phyloP scores from a whole-genome alignment of 2,888 invertebrate species.

The Pyrgus malvae region DNA sequence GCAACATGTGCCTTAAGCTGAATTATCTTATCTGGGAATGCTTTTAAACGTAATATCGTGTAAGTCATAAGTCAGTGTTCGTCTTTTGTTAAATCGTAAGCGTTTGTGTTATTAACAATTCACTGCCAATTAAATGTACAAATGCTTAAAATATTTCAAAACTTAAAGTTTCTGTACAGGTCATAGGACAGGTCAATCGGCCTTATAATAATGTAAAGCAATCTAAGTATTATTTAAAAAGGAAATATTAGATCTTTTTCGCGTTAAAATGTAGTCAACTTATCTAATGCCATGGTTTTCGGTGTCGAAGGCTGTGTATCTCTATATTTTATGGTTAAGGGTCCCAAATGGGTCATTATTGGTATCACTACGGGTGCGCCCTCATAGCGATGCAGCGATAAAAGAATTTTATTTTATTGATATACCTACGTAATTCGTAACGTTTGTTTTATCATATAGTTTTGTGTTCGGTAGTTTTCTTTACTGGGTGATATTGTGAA shows the following conservation, averaged over 20 bases:
- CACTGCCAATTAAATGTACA: background rate
- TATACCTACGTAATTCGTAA: background rate
- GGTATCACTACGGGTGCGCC: slow-evolving; percentile 24
- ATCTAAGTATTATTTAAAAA: too few relatives aligned
- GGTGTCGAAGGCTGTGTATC: slow-evolving; percentile 27
- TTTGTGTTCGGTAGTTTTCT: too few relatives aligned
- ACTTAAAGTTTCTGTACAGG: too few relatives aligned
- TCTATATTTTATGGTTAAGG: slow-evolving; percentile 33
- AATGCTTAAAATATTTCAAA: too few relatives aligned
- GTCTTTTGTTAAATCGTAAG: background rate
- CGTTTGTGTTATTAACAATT: slow-evolving; percentile 11
- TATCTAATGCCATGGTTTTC: slow-evolving; percentile 8
- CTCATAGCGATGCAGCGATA: slow-evolving; percentile 30
- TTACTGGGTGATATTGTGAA: too few relatives aligned
- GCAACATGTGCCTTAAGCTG: background rate
- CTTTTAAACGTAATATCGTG: slow-evolving; percentile 19
- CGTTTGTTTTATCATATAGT: too few relatives aligned
- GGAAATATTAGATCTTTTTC: too few relatives aligned
- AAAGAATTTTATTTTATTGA: slow-evolving; percentile 14
- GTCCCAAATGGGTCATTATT: slow-evolving; percentile 34
- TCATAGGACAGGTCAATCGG: too few relatives aligned
- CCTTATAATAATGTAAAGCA: too few relatives aligned
- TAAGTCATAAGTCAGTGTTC: slow-evolving; percentile 9
- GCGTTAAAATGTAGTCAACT: background rate
- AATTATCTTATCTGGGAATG: slow-evolving; percentile 17